Percentiles rank a stretch among this genome's conserved stretches.
These are phyloP conservation scores for Acronicta psi DNA, from an alignment of 2,888 invertebrate species.

Conservation along the genomic window DNA sequence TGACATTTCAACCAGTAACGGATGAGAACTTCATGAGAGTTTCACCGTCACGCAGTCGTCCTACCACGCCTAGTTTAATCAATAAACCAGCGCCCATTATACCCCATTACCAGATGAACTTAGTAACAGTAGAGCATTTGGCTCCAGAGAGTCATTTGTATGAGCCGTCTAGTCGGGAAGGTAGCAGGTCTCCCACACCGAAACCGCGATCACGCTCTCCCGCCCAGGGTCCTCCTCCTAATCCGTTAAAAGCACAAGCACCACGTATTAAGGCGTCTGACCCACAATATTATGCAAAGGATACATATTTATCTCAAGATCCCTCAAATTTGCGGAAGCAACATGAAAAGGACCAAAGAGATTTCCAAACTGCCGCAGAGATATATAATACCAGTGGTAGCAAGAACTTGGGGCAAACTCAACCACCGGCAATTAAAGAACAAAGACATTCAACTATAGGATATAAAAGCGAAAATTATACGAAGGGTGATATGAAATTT, in stretches of 20 bases:
- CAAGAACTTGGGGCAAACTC: slow-evolving; percentile 74
- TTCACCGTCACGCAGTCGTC: slow-evolving; percentile 88
- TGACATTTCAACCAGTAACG: slow-evolving; percentile 91
- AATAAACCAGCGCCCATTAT: slow-evolving; percentile 93
- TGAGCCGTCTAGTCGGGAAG: slow-evolving; percentile 89
- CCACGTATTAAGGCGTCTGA: slow-evolving; percentile 89
- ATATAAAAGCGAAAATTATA: slow-evolving; percentile 85
- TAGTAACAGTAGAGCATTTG: slow-evolving; percentile 91
- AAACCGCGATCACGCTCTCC: slow-evolving; percentile 91
- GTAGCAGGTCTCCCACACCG: slow-evolving; percentile 91
- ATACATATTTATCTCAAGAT: slow-evolving; percentile 74
- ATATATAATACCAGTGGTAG: slow-evolving; percentile 67
- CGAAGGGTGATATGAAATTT: slow-evolving; percentile 74
- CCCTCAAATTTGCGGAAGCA: slow-evolving; percentile 78
- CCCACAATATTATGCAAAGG: slow-evolving; percentile 74
- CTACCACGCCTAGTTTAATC: slow-evolving; percentile 92
- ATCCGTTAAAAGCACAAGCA: slow-evolving; percentile 91
- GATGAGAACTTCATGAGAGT: slow-evolving; percentile 87
- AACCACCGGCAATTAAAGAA: slow-evolving; percentile 84
- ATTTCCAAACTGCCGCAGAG: slow-evolving; percentile 76
- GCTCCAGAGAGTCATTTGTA: slow-evolving; percentile 90
- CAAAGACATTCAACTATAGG: slow-evolving; percentile 84
- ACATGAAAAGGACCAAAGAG: slow-evolving; percentile 82
- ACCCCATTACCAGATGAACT: slow-evolving; percentile 94
- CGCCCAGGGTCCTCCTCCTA: slow-evolving; percentile 92